Percentiles rank a stretch among this genome's conserved stretches.
Conservation (phyloP, 2,888 invertebrate species). For the Phalera bucephala region DNA sequence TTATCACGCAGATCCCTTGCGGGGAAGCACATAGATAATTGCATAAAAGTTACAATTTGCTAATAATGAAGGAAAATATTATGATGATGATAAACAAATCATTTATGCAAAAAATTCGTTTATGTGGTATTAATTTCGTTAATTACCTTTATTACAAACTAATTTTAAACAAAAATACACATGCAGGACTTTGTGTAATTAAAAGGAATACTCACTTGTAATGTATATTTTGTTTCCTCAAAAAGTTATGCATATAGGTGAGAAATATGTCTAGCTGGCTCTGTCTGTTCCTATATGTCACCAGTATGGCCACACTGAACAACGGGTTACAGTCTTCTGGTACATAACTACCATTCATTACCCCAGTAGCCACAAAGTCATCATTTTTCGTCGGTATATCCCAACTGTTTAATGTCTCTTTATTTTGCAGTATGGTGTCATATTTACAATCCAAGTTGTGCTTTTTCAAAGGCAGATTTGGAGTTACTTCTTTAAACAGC, state of each 20-base stretch:
- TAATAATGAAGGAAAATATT: too few relatives aligned
- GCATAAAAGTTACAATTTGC: too few relatives aligned
- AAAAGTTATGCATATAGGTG: slow-evolving; percentile 93
- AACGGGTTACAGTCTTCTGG: slow-evolving; percentile 61
- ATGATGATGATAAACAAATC: too few relatives aligned
- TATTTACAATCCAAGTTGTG: slow-evolving; percentile 55
- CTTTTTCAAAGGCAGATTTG: slow-evolving; percentile 36
- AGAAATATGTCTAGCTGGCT: slow-evolving; percentile 90
- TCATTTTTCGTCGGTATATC: slow-evolving; percentile 42
- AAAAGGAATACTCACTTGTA: slow-evolving; percentile 85
- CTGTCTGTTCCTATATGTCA: slow-evolving; percentile 90
- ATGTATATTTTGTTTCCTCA: slow-evolving; percentile 91
- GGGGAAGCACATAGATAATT: too few relatives aligned
- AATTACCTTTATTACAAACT: too few relatives aligned
- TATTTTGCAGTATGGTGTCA: slow-evolving; percentile 48
- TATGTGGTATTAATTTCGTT: too few relatives aligned
- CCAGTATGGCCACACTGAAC: slow-evolving; percentile 90
- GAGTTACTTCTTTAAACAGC: slow-evolving; percentile 37
- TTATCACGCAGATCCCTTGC: too few relatives aligned
- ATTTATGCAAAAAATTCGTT: too few relatives aligned
- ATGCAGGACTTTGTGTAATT: too few relatives aligned
- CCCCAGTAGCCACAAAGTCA: slow-evolving; percentile 44
- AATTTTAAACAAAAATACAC: too few relatives aligned
- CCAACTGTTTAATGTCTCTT: slow-evolving; percentile 36
- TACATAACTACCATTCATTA: slow-evolving; percentile 56